Base-by-base conservation (phyloP, 2,113 vertebrate species). In the Chaetodon auriga region DNA sequence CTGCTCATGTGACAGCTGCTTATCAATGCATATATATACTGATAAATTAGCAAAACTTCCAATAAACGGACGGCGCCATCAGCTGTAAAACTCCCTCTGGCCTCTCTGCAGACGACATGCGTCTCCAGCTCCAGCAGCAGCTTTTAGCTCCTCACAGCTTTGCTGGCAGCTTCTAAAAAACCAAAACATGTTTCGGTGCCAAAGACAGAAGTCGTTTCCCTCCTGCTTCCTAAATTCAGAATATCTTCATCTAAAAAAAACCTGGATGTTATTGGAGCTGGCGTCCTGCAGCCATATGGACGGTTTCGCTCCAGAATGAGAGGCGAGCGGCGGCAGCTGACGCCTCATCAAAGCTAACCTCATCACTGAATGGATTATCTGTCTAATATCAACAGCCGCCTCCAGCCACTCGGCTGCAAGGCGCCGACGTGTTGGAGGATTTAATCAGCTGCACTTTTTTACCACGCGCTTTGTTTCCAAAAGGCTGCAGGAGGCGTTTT, bases 81-180 rank as follows among this genome's bases (percentile, higher is more conserved):
- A 8, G 23, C 11, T 7, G 38, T 15, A 64, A 14, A 63, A 63
- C 6, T 1, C 12, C 19, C 3, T 30, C 30, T 30, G 30, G 30
- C 30, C 30, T 30, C 30, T 30, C 30, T 30, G 30, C 30, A 2
- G 30, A 30, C 30, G 30, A 30, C 30, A 30, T 30, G 30, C 30
- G 30, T 30, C 30, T 30, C 30, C 30, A 30, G 2, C 51, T 0
- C 63, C 9, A 18, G 54, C 70, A 21, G 48, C 57, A 60, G 60
- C 21, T 54, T 30, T 41, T 10, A n/a, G 12, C 23, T 68, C 68
- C 54, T 80, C 70, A 1, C 60, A 51, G 53, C 30, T 77, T 64
- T 36, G 46, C 23, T 0, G 23, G 54, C 57, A 58, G 58, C 70
- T 0, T 63, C 23, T 23, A 36, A 18, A 60, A 13, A 35, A 45